Evolutionary conservation across 2,797 vertebrate species (phyloP).

Genomic region (Acanthiza pusilla): DNA sequence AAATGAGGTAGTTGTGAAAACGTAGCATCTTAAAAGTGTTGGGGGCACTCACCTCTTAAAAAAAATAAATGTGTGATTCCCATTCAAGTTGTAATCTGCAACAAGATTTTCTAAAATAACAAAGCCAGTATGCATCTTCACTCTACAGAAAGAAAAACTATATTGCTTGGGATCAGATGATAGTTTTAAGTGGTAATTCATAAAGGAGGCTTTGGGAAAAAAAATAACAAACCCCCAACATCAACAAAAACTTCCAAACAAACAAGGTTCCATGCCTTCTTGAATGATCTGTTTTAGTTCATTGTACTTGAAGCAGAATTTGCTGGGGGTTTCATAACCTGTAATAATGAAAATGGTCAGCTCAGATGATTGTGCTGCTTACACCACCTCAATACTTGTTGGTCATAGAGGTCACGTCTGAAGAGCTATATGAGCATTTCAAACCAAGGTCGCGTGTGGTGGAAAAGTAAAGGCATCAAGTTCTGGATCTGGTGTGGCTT

Average conservation of each 20-base stretch:
- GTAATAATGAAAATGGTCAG: neutral
- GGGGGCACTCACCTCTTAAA: neutral
- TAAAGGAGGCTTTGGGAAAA: neutral
- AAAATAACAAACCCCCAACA: neutral
- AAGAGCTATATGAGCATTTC: neutral
- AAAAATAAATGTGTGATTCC: neutral
- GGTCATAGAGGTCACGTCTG: neutral
- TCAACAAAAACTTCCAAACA: neutral
- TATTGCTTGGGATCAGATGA: neutral
- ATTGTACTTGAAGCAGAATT: neutral
- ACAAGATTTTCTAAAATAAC: neutral
- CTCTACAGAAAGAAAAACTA: neutral
- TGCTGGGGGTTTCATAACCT: neutral
- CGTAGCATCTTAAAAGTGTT: neutral
- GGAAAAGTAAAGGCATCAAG: neutral
- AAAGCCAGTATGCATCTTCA: neutral
- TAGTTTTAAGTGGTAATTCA: neutral
- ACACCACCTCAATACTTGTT: neutral
- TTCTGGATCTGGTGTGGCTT: neutral
- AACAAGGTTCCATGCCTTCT: neutral
- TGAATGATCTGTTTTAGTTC: neutral
- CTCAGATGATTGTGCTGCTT: neutral
- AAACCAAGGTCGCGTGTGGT: neutral
- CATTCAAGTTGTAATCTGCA: neutral
- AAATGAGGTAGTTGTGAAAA: neutral